phyloP scores from a whole-genome alignment of 2,888 invertebrate genomes.

The Diogma glabrata region DNA sequence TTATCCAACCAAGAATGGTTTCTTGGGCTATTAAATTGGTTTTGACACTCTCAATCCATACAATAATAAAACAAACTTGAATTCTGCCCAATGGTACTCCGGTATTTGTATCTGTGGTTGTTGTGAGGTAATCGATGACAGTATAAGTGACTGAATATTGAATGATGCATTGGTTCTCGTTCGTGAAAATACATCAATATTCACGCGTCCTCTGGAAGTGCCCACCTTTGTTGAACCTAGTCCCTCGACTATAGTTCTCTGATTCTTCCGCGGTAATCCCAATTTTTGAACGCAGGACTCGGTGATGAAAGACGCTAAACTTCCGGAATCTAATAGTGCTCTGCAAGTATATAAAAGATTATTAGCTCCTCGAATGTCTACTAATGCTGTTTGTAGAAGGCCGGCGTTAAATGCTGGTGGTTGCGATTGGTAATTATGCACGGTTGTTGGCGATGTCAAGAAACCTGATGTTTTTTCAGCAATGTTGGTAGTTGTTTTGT shows the following conservation, averaged over 20 bases:
- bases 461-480: not conserved
- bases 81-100: not conserved
- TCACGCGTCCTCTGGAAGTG: not conserved
- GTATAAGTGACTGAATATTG: too few relatives aligned
- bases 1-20: too few relatives aligned
- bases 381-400: conserved; percentile 1
- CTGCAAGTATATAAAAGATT: not conserved
- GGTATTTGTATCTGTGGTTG: not conserved
- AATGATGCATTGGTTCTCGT: not conserved
- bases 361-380: not conserved
- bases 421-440: not conserved
- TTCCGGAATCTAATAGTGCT: too few relatives aligned
- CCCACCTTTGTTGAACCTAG: not conserved
- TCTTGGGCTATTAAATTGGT: not conserved
- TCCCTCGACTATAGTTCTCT: not conserved
- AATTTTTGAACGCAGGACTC: conserved; percentile 3
- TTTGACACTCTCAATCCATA: not conserved
- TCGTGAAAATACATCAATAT: not conserved
- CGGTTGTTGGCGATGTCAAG: not conserved
- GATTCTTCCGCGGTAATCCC: not conserved
- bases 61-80: not conserved
- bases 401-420: not conserved
- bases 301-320: too few relatives aligned
- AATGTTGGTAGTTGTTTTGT: not conserved
- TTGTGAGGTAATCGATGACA: too few relatives aligned